Evolutionary conservation across 2,888 invertebrate genomes (phyloP), one percentile per base, ranked within the genome.

Genomic region (Meganola albula): DNA sequence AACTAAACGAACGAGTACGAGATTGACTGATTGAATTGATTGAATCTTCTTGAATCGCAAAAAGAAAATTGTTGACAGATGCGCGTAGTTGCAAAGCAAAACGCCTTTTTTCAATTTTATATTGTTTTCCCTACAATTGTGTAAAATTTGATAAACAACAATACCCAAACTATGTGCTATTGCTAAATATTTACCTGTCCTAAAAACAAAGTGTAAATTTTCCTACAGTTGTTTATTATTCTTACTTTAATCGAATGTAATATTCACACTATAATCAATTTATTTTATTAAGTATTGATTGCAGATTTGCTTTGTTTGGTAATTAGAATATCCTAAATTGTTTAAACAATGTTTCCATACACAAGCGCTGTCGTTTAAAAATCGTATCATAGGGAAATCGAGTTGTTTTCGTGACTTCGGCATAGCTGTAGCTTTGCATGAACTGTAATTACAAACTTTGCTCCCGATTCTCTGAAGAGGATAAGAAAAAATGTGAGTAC

Each of bases 41-140:
- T 29, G 44, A 43, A 41, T 41, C 51, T 53, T 46, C n/a, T 53
- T 54, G 59, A 55, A 50, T 48, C 50, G 53, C 55, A 61, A 52
- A 57, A 63, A 59, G 54, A 51, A 40, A n/a, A n/a, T n/a, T n/a
- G 44, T 59, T 73, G 73, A 70, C 72, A 72, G 70, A 63, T 72
- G 63, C 70, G 67, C 64, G 58, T 34, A 59, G 49, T 35, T 58
- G 49, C 40, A 39, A n/a, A n/a, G 50, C 40, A 47, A 56, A 61
- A 68, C 69, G 65, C 65, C 65, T 67, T 48, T 35, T 34, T 25
- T 10, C 30, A 27, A 24, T 37, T 31, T 27, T 33, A 35, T 31
- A 24, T 10, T 11, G 28, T 13, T 44, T 41, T 38, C 22, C 23
- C 7, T 14, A 27, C 20, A 44, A 31, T 31, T 35, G 10, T 27